phyloP scores from a whole-genome alignment of 2,797 vertebrate species.

The Ispidina lecontei region DNA sequence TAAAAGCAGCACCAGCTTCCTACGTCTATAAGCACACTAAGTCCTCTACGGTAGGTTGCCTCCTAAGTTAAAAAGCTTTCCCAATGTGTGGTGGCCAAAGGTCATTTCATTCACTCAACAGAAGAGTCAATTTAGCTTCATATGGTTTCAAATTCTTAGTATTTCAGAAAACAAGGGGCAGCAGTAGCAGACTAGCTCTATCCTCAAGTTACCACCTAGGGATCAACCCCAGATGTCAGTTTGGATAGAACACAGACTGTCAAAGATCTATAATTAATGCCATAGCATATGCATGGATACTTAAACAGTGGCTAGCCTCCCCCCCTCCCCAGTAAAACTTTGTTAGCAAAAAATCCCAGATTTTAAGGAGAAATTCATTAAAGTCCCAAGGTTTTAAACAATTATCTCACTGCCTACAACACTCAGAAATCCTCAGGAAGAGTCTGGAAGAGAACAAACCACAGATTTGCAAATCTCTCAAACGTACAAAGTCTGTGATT shows the following conservation, averaged over 20 bases:
- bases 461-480: background rate
- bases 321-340: background rate
- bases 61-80: background rate
- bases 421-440: background rate
- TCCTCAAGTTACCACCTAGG: conserved; percentile 34
- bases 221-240: conserved; percentile 29
- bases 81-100: background rate
- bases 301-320: background rate
- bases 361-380: background rate
- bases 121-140: background rate
- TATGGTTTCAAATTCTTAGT: conserved; percentile 21
- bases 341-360: background rate
- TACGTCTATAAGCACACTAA: accelerated
- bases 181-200: background rate
- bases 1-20: background rate
- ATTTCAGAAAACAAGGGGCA: conserved; percentile 4
- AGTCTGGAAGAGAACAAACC: background rate
- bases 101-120: background rate
- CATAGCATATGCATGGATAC: background rate
- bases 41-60: background rate
- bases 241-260: conserved; percentile 12
- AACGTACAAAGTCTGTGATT: background rate
- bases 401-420: background rate
- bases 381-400: background rate
- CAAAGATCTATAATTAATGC: conserved; percentile 45